Evolutionary conservation across 2,113 vertebrate genomes (phyloP).

Genomic region (Nettapus auritus): DNA sequence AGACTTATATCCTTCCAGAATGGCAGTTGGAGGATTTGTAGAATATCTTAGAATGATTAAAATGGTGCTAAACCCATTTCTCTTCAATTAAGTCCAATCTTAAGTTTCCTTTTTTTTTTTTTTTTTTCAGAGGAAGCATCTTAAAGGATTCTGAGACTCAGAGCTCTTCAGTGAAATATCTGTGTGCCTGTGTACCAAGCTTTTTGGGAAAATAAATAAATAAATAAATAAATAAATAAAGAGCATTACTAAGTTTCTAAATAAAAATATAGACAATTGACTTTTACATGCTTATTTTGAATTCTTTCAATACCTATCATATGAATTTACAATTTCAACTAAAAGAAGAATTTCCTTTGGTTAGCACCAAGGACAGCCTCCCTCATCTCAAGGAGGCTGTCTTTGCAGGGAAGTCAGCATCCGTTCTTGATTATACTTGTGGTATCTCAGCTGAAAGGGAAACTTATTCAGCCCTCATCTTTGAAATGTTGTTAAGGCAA

Average conservation of each 20-base stretch:
- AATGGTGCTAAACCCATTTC: neutral
- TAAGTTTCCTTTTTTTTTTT: rapidly evolving
- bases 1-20: neutral
- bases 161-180: neutral
- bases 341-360: neutral
- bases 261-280: neutral
- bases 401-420: neutral
- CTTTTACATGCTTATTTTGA: neutral
- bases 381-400: neutral
- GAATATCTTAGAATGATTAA: neutral
- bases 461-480: neutral
- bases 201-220: neutral
- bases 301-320: neutral
- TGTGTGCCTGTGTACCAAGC: neutral
- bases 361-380: rapidly evolving
- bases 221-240: too few species aligned
- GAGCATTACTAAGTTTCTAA: neutral
- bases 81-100: neutral
- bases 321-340: neutral
- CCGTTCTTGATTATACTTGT: neutral
- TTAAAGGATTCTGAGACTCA: neutral
- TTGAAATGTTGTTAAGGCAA: constrained; percentile 1
- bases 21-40: rapidly evolving
- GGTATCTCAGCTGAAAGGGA: neutral
- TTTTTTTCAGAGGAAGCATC: neutral